A percentile compares a stretch with the other conserved stretches of the same genome.
Conservation (phyloP, 2,113 vertebrate genomes). For the Entosphenus tridentatus region DNA sequence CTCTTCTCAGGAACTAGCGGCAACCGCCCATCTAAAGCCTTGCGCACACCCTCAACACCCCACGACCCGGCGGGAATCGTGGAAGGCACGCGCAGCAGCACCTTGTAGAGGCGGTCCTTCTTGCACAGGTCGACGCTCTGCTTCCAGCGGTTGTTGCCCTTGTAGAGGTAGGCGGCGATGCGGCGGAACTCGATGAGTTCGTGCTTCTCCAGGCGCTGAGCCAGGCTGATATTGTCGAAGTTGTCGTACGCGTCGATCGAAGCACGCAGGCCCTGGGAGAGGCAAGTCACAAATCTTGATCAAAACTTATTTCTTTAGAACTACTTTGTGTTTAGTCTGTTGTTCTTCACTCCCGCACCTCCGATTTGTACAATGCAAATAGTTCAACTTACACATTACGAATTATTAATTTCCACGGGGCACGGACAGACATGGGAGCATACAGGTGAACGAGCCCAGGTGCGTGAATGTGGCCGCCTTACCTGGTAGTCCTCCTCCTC, state of each 20-base stretch:
- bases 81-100: conserved; percentile 11
- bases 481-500: conserved; percentile 77
- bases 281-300: neutral
- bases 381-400: neutral
- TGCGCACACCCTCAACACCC: too few relatives aligned
- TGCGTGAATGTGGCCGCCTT: conserved; percentile 4
- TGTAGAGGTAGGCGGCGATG: conserved; percentile 60
- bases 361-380: too few relatives aligned
- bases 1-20: too few relatives aligned
- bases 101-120: conserved; percentile 67
- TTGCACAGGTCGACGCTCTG: conserved; percentile 77
- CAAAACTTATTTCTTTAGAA: too few relatives aligned
- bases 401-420: neutral
- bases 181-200: conserved; percentile 61
- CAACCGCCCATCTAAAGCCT: too few relatives aligned
- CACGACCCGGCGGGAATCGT: too few relatives aligned
- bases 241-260: conserved; percentile 65
- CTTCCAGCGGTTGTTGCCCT: conserved; percentile 57
- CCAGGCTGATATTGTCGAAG: conserved; percentile 55
- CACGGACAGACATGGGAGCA: neutral
- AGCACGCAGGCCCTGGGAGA: conserved; percentile 40
- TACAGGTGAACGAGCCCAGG: neutral
- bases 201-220: conserved; percentile 55
- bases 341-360: too few relatives aligned
- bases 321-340: too few relatives aligned